Conservation (phyloP, 2,113 vertebrate genomes). For the Oxyruncus cristatus region DNA sequence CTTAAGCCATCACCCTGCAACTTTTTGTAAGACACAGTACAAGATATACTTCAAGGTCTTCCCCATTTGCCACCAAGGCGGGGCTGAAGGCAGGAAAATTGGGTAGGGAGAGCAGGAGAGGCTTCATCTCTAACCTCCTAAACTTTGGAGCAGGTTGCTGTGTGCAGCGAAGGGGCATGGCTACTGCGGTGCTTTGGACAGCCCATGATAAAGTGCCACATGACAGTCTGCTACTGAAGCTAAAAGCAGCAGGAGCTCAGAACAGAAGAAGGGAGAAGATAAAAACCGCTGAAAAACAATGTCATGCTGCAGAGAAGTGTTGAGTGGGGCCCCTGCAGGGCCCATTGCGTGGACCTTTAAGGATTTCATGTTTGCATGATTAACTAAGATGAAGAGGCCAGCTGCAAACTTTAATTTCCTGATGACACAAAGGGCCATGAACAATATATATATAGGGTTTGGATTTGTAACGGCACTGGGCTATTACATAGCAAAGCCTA, state of each 20-base stretch:
- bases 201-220: constrained; percentile 57
- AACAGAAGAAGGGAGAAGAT: constrained; percentile 57
- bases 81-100: not conserved
- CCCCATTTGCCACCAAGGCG: not conserved
- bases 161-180: not conserved
- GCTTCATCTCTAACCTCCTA: not conserved
- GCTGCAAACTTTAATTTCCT: constrained; percentile 84
- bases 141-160: not conserved
- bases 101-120: not conserved
- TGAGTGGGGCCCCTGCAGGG: constrained; percentile 72
- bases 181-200: not conserved
- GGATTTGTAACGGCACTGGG: constrained; percentile 67
- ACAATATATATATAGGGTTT: constrained; percentile 76
- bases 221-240: constrained; percentile 56
- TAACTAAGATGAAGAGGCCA: constrained; percentile 81
- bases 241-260: constrained; percentile 70
- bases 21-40: not conserved
- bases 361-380: constrained; percentile 78
- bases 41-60: not conserved
- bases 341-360: constrained; percentile 71
- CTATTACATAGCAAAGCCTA: constrained; percentile 59
- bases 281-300: constrained; percentile 73
- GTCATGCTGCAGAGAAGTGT: constrained; percentile 55
- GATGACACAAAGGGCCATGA: constrained; percentile 75
- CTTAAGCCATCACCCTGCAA: not conserved